phyloP scores from a whole-genome alignment of 2,113 vertebrate species.

The Phaetusa simplex region DNA sequence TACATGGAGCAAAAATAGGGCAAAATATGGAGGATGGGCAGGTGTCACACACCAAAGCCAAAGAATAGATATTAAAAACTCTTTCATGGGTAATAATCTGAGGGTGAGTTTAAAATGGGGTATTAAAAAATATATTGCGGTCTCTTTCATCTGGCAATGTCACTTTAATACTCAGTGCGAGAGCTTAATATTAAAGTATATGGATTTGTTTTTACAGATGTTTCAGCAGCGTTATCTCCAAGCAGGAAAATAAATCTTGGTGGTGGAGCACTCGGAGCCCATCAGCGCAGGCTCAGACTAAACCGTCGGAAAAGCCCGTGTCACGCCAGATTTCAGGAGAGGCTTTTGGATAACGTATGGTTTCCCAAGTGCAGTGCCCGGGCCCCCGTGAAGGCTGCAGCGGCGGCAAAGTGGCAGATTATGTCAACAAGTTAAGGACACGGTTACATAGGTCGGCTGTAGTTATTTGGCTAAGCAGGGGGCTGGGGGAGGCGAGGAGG shows the following conservation, averaged over 20 bases:
- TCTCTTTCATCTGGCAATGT: background rate
- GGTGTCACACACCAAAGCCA: background rate
- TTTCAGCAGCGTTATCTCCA: background rate
- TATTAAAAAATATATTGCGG: background rate
- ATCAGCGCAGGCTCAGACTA: background rate
- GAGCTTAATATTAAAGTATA: background rate
- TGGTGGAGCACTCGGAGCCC: background rate
- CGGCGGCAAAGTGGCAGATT: background rate
- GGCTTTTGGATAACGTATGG: background rate
- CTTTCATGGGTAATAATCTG: background rate
- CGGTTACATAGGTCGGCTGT: background rate
- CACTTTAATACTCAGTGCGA: background rate
- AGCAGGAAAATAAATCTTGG: background rate
- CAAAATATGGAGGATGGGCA: background rate
- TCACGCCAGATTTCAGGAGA: background rate
- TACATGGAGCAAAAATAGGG: background rate
- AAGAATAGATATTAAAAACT: background rate
- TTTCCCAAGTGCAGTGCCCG: background rate
- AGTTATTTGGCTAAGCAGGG: background rate
- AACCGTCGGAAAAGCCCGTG: background rate
- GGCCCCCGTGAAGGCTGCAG: background rate
- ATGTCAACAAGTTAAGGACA: background rate
- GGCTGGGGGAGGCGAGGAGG: background rate
- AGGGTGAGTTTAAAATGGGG: background rate
- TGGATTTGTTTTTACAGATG: background rate